A percentile compares a stretch with the other conserved stretches of the same genome.
phyloP scores from a whole-genome alignment of 2,113 vertebrate genomes.

The Alosa alosa region DNA sequence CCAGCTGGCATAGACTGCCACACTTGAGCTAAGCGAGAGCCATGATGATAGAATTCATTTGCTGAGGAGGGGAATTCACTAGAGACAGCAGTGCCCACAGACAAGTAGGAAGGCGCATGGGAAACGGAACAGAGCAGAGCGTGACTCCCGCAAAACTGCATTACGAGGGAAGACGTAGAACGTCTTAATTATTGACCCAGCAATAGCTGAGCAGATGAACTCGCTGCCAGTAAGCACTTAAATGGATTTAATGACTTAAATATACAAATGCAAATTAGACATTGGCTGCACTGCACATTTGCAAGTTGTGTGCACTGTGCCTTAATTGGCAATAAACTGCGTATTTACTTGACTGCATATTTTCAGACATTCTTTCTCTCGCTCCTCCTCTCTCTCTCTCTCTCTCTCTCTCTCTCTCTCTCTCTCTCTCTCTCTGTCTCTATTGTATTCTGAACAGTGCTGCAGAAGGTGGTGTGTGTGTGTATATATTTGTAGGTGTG shows the following conservation, averaged over 20 bases:
- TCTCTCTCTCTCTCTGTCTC: neutral
- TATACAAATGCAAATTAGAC: neutral
- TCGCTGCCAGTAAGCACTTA: neutral
- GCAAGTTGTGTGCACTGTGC: neutral
- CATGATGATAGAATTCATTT: neutral
- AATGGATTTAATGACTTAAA: slow-evolving; percentile 19
- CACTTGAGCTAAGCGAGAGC: neutral
- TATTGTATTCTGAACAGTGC: neutral
- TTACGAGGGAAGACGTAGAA: neutral
- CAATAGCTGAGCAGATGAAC: neutral
- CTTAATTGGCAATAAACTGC: slow-evolving; percentile 11
- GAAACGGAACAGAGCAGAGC: neutral
- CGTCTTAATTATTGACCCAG: slow-evolving; percentile 13
- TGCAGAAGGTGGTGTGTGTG: slow-evolving; percentile 6
- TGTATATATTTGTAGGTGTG: neutral
- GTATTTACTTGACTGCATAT: slow-evolving; percentile 17
- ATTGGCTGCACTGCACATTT: slow-evolving; percentile 1
- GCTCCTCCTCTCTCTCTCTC: neutral
- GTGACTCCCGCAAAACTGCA: neutral
- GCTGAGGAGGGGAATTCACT: neutral
- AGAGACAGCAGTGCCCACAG: neutral
- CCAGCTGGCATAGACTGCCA: neutral
- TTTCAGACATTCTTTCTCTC: neutral
- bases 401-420: neutral
- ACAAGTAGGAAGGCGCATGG: slow-evolving; percentile 25